These are phyloP conservation scores for Struthio camelus DNA, from an alignment of 2,113 vertebrate species.

Conservation along the genomic window DNA sequence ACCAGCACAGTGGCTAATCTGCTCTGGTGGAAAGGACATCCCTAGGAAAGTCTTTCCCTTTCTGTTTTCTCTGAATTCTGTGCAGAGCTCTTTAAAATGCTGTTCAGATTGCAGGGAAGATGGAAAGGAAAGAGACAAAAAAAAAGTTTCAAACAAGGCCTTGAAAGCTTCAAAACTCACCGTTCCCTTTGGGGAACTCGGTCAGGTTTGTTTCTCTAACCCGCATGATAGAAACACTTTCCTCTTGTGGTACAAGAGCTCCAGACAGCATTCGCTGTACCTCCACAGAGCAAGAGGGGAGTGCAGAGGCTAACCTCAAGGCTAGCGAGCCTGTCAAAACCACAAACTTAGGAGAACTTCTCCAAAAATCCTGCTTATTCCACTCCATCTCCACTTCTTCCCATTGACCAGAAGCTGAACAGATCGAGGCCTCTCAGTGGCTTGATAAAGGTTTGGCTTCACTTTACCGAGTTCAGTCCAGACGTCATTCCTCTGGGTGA, in stretches of 20 bases:
- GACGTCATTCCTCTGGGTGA: background rate
- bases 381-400: background rate
- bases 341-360: background rate
- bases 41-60: background rate
- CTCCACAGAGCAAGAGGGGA: background rate
- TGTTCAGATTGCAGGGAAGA: background rate
- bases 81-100: background rate
- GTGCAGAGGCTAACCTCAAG: background rate
- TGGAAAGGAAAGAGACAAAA: background rate
- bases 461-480: background rate
- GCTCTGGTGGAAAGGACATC: background rate
- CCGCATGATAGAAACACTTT: background rate
- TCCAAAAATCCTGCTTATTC: background rate
- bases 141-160: background rate
- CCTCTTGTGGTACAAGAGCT: background rate
- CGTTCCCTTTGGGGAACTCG: background rate
- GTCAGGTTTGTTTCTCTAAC: background rate
- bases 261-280: background rate
- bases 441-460: background rate
- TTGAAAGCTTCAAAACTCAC: background rate
- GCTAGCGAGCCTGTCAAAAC: background rate
- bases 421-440: background rate
- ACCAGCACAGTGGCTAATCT: background rate
- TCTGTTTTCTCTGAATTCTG: background rate
- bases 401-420: background rate